Percentiles rank a stretch among this genome's conserved stretches.
These are phyloP conservation scores for Ophthalmolycus amberensis DNA, from an alignment of 2,113 vertebrate genomes.

Conservation along the genomic window DNA sequence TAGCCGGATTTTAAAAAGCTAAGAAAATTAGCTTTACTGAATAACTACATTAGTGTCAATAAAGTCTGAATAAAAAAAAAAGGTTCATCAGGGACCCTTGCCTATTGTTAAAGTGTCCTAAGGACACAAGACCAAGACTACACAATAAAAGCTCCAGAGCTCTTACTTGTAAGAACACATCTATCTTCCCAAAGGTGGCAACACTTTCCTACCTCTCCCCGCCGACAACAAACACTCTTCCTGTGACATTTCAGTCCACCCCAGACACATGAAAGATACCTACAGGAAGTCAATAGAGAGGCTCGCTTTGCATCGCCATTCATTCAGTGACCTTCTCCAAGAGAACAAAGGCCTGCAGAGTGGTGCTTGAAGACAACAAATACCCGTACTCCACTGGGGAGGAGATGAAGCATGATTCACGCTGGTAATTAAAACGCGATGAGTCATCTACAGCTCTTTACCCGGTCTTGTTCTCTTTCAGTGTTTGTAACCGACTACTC, in stretches of 20 bases:
- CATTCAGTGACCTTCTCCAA: constrained; percentile 44
- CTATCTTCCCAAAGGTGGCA: not conserved
- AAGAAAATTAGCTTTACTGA: no score
- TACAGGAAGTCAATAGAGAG: constrained; percentile 23
- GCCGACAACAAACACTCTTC: not conserved
- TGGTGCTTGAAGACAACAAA: constrained; percentile 31
- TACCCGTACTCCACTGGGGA: not conserved
- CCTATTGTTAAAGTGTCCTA: not conserved
- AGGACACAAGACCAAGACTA: not conserved
- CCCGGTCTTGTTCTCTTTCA: not conserved
- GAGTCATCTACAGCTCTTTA: not conserved
- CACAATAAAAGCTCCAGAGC: not conserved
- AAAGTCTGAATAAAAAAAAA: not conserved
- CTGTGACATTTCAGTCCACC: constrained; percentile 38
- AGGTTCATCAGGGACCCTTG: not conserved
- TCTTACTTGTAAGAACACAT: not conserved
- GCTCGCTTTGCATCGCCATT: constrained; percentile 13
- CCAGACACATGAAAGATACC: not conserved
- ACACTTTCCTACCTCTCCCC: not conserved
- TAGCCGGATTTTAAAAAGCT: no score
- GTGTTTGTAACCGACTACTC: not conserved
- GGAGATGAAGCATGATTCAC: not conserved
- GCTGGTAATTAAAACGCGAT: not conserved
- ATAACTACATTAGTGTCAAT: not conserved
- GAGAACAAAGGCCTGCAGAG: constrained; percentile 23